A percentile compares a stretch with the other conserved stretches of the same genome.
Conservation (phyloP, 2,888 invertebrate genomes). For the Galeopsomyia nigrocyanea region DNA sequence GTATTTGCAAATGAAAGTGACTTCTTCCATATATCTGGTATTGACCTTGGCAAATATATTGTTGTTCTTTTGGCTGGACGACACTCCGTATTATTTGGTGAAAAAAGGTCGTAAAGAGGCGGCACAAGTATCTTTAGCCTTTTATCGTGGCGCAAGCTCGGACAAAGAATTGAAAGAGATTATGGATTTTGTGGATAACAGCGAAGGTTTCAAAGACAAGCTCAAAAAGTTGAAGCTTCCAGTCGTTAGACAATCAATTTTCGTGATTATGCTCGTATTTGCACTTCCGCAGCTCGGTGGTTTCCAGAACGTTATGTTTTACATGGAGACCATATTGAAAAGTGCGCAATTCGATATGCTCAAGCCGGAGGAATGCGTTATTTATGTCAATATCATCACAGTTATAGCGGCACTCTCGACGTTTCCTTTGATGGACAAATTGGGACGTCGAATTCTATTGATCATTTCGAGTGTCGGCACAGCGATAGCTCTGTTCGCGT, state of each 20-base stretch:
- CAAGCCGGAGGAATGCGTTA: constrained; percentile 53
- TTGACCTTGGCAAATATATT: constrained; percentile 52
- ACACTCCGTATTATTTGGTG: constrained; percentile 53
- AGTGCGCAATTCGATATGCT: constrained; percentile 52
- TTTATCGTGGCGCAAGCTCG: constrained; percentile 1
- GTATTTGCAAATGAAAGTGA: constrained; percentile 54
- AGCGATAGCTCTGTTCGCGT: constrained; percentile 46
- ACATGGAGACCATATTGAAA: constrained; percentile 56
- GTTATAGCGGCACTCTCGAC: constrained; percentile 35
- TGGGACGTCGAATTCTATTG: constrained; percentile 46
- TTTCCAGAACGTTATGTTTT: constrained; percentile 51
- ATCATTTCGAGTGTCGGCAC: constrained; percentile 48
- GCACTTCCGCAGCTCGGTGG: constrained; percentile 57
- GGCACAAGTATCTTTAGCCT: constrained; percentile 22
- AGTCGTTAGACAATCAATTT: constrained; percentile 44
- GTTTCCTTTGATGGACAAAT: constrained; percentile 48
- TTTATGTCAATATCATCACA: constrained; percentile 48
- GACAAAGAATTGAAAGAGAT: constrained; percentile 50
- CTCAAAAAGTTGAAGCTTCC: constrained; percentile 34
- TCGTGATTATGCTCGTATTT: constrained; percentile 51
- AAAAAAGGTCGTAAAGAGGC: constrained; percentile 1
- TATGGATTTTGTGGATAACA: constrained; percentile 26
- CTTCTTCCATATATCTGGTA: constrained; percentile 50
- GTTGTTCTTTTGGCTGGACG: constrained; percentile 53
- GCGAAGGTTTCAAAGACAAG: constrained; percentile 24